Conservation (phyloP, 2,797 vertebrate genomes). For the Dipus sagitta region DNA sequence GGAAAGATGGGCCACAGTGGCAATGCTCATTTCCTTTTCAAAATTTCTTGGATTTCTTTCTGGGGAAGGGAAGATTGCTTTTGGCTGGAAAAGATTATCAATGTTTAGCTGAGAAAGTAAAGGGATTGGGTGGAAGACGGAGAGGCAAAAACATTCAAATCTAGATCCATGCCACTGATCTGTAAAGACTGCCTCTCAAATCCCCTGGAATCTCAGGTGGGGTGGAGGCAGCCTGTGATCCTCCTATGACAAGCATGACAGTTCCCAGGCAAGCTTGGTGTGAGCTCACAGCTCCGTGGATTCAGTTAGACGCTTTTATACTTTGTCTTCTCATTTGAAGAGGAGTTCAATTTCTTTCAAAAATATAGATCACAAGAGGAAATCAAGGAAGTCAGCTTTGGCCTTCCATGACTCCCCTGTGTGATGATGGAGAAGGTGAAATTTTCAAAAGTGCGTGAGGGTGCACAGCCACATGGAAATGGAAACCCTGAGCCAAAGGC, state of each 20-base stretch:
- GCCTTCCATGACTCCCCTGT: background rate
- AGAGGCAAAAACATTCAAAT: slow-evolving; percentile 72
- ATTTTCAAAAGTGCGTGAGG: background rate
- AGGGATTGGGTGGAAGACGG: slow-evolving; percentile 48
- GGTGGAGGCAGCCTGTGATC: slow-evolving; percentile 73
- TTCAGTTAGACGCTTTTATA: background rate
- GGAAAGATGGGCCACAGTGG: slow-evolving; percentile 54
- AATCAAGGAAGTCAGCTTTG: background rate
- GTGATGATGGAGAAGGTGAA: background rate
- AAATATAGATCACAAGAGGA: background rate
- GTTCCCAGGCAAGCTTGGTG: slow-evolving; percentile 65
- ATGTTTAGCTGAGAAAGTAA: slow-evolving; percentile 68
- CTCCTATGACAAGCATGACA: slow-evolving; percentile 72
- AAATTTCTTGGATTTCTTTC: background rate
- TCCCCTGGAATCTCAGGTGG: slow-evolving; percentile 76
- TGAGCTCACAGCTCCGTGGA: slow-evolving; percentile 53
- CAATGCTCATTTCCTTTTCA: slow-evolving; percentile 58
- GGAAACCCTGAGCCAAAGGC: slow-evolving; percentile 2
- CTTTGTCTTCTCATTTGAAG: background rate
- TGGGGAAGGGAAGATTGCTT: slow-evolving; percentile 14
- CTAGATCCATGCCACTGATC: slow-evolving; percentile 68
- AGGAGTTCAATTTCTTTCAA: background rate
- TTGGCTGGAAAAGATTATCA: background rate
- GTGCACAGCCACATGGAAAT: background rate
- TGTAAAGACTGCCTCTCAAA: slow-evolving; percentile 77